Percentiles rank a stretch among this genome's conserved stretches.
Conservation (phyloP, 92 coral and sea anemone species). For the Epizoanthus illoricatus region DNA sequence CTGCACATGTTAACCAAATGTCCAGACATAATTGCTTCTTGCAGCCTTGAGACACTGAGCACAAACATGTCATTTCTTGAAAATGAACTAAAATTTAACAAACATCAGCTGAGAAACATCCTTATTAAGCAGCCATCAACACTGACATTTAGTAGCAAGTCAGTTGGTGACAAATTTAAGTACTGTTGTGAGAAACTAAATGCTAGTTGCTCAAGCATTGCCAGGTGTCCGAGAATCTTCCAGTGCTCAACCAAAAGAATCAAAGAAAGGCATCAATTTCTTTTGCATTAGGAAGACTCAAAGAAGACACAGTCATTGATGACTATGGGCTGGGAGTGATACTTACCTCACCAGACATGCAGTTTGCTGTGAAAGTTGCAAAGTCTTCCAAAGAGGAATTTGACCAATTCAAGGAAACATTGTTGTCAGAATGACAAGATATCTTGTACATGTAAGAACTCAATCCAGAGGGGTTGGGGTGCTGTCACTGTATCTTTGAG, state of each 20-base stretch:
- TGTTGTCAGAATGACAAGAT: too few species aligned
- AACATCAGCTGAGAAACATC: too few species aligned
- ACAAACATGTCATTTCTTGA: too few species aligned
- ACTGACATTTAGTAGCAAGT: too few species aligned
- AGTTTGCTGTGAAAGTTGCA: conserved; percentile 79
- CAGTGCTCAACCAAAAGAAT: conserved; percentile 89
- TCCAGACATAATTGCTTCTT: too few species aligned
- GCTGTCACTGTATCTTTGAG: too few species aligned
- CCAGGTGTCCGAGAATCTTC: conserved; percentile 89
- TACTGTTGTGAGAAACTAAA: conserved; percentile 60
- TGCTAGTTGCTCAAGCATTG: conserved; percentile 79
- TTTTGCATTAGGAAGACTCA: conserved; percentile 69
- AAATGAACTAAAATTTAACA: too few species aligned
- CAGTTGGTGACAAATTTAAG: too few species aligned
- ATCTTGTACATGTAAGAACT: too few species aligned
- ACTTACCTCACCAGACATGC: conserved; percentile 69
- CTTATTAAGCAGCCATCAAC: too few species aligned
- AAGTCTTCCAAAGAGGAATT: conserved; percentile 66
- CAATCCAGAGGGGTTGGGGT: too few species aligned
- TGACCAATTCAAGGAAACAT: conserved; percentile 59
- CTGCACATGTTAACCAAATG: conserved; percentile 83
- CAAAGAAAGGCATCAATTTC: conserved; percentile 75
- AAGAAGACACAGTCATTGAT: conserved; percentile 70
- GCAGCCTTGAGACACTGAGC: too few species aligned
- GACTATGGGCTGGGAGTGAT: conserved; percentile 91